Conservation (phyloP, 2,113 vertebrate genomes). For the Xenopus tropicalis region DNA sequence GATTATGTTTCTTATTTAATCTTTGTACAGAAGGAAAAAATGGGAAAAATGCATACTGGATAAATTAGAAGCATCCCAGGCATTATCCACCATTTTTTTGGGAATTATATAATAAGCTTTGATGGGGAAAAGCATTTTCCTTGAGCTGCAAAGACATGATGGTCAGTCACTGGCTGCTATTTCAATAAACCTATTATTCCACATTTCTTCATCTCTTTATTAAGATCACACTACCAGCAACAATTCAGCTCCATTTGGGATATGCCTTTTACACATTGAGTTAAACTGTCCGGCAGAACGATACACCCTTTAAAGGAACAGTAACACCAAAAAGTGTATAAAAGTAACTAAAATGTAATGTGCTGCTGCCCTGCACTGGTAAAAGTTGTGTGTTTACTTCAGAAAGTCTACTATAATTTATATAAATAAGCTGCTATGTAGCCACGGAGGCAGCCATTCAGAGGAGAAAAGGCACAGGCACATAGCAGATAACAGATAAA, state of each 20-base stretch:
- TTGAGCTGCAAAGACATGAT: not conserved
- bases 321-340: too few species aligned
- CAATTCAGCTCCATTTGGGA: not conserved
- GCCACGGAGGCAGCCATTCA: too few species aligned
- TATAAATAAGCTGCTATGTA: too few species aligned
- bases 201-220: conserved; percentile 10
- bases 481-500: too few species aligned
- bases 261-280: not conserved
- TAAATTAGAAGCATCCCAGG: conserved; percentile 4
- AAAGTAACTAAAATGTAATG: too few species aligned
- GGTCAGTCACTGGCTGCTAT: conserved; percentile 4
- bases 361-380: too few species aligned
- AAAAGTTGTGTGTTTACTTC: too few species aligned
- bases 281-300: not conserved
- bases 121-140: not conserved
- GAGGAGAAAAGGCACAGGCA: too few species aligned
- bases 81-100: conserved; percentile 7
- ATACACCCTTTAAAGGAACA: too few species aligned
- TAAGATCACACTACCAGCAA: not conserved
- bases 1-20: not conserved
- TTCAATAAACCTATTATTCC: conserved; percentile 8
- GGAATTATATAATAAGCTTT: conserved; percentile 2
- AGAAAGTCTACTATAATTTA: too few species aligned
- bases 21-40: not conserved
- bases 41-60: not conserved